phyloP scores from a whole-genome alignment of 2,113 vertebrate species.

The Uria lomvia region DNA sequence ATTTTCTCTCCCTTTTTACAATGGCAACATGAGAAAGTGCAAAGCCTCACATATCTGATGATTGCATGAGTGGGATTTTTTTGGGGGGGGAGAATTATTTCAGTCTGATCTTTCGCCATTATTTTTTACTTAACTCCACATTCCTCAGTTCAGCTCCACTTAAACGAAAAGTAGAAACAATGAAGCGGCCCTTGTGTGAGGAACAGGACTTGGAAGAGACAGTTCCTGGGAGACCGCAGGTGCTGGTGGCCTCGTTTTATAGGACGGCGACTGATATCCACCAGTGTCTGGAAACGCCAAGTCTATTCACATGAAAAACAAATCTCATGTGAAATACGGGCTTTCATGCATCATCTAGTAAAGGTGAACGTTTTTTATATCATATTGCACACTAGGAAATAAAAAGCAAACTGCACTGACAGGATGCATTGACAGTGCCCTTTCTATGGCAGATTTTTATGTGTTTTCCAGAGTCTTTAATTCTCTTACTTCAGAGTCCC shows the following conservation, averaged over 20 bases:
- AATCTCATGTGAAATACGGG: conserved; percentile 47
- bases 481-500: conserved; percentile 65
- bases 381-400: conserved; percentile 59
- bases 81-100: background rate
- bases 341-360: conserved; percentile 34
- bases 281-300: conserved; percentile 55
- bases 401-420: conserved; percentile 51
- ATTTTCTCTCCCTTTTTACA: conserved; percentile 3
- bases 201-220: conserved; percentile 34
- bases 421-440: conserved; percentile 46
- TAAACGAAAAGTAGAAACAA: background rate
- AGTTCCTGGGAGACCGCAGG: conserved; percentile 46
- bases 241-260: conserved; percentile 1
- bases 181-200: background rate
- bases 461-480: conserved; percentile 67
- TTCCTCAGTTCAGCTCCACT: background rate
- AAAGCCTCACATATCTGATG: conserved; percentile 11
- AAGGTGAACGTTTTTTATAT: background rate
- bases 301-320: conserved; percentile 50
- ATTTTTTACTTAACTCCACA: conserved; percentile 14
- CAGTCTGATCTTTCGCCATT: background rate
- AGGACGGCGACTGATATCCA: conserved; percentile 22
- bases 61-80: background rate
- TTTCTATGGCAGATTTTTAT: conserved; percentile 47
- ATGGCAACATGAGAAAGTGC: conserved; percentile 24